Evolutionary conservation across 2,888 invertebrate genomes (phyloP), one percentile per base, ranked within the genome.

Genomic region (Lasioglossum malachurum): DNA sequence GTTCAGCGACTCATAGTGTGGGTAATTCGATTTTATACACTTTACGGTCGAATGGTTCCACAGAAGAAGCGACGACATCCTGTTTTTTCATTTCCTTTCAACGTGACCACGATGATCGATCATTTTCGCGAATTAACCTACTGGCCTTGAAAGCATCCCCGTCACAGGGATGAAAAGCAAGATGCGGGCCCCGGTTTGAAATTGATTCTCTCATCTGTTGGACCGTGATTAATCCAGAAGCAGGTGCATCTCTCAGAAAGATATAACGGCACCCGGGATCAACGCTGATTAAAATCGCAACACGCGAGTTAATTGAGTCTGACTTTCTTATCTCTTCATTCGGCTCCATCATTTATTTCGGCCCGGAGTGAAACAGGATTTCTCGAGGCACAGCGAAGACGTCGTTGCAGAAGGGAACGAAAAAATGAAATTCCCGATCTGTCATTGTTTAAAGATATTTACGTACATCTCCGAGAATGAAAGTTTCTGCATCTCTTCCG

Each of bases 111-210:
- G 46, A 41, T 35, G 71, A 82, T 53, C 60, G 72, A 74, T 78
- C 57, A 23, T 83, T 83, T 83, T 76, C 8, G 44, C n/a, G 57
- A 69, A 74, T 77, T 84, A 77, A 82, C 83, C 84, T 60, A 84
- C 74, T 84, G 57, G 57, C 83, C 84, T 74, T 69, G 82, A 81
- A 83, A 82, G 31, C 35, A n/a, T 69, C 44, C 35, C 27, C 41
- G 67, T 19, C 41, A 19, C 35, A 4, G n/a, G 3, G 23, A 19
- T 23, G 35, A 16, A 46, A 8, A 16, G 23, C 49, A 31, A 64
- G 27, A 60, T 46, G 57, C 69, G 49, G 16, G 44, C 14, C 67
- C 19, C 38, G n/a, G 38, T 35, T 71, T 7, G 38, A 57, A 71
- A 57, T 57, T 35, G 75, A 80, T 69, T 67, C 67, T 23, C 41